phyloP scores from a whole-genome alignment of 2,797 vertebrate species.

The Hylomyscus alleni region DNA sequence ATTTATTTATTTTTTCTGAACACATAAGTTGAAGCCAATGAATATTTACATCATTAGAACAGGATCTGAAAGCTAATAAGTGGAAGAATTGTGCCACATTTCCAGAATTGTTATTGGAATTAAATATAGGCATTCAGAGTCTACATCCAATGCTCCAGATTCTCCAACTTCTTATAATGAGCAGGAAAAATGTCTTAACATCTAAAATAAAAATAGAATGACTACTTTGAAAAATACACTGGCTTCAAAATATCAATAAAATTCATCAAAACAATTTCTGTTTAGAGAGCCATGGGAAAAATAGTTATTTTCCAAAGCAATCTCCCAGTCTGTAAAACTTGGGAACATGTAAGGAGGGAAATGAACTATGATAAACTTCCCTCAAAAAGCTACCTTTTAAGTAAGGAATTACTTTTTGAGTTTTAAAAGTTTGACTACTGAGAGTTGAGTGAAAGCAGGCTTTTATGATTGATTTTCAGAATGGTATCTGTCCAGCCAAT shows the following conservation, averaged over 20 bases:
- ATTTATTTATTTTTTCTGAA: neutral
- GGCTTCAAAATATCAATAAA: conserved; percentile 42
- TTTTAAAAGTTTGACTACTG: neutral
- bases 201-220: conserved; percentile 35
- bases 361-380: neutral
- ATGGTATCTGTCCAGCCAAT: neutral
- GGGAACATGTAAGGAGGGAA: neutral
- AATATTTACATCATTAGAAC: neutral
- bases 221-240: conserved; percentile 43
- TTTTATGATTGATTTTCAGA: neutral
- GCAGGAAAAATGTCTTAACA: conserved; percentile 29
- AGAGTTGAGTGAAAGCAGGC: neutral
- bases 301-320: conserved; percentile 16
- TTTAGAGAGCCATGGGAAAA: neutral
- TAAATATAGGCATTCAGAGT: neutral
- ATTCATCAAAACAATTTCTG: conserved; percentile 9
- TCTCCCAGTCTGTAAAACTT: conserved; percentile 21
- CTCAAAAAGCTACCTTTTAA: neutral
- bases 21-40: neutral
- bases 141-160: neutral
- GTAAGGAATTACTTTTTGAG: neutral
- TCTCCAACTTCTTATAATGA: neutral
- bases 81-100: neutral
- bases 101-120: neutral
- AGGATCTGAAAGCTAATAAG: neutral